These are phyloP conservation scores for Mesembrinibis cayennensis DNA, from an alignment of 2,113 vertebrate genomes.

Conservation along the genomic window DNA sequence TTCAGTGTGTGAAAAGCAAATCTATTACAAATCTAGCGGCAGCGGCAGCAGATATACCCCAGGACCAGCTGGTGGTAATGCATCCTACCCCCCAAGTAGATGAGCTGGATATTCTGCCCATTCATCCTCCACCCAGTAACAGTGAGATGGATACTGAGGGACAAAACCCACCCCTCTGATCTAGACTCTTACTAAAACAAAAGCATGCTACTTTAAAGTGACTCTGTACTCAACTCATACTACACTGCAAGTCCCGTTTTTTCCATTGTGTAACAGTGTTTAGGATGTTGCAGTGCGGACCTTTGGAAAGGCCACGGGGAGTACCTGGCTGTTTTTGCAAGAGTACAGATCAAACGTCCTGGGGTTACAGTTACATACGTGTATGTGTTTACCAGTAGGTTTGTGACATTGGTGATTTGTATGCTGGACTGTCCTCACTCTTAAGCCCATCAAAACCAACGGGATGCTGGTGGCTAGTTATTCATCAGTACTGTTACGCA, in stretches of 20 bases:
- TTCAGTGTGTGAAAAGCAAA: conserved; percentile 98
- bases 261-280: conserved; percentile 70
- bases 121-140: conserved; percentile 81
- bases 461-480: conserved; percentile 25
- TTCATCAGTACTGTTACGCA: neutral
- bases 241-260: conserved; percentile 66
- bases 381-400: conserved; percentile 76
- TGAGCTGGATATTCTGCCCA: conserved; percentile 94
- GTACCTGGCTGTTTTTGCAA: conserved; percentile 40
- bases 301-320: conserved; percentile 63
- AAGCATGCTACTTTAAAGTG: conserved; percentile 72
- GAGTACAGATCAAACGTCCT: conserved; percentile 31
- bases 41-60: conserved; percentile 94
- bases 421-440: conserved; percentile 69
- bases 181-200: neutral
- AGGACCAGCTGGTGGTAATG: conserved; percentile 96
- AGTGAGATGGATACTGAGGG: conserved; percentile 89
- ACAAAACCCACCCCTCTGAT: conserved; percentile 87
- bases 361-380: conserved; percentile 69
- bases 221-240: conserved; percentile 61
- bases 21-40: conserved; percentile 96
- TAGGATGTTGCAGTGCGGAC: conserved; percentile 70
- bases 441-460: conserved; percentile 34
- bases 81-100: conserved; percentile 96
- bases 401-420: conserved; percentile 76